A percentile compares a stretch with the other conserved stretches of the same genome.
Conservation (phyloP, 92 coral and sea anemone species). For the Porites rus region DNA sequence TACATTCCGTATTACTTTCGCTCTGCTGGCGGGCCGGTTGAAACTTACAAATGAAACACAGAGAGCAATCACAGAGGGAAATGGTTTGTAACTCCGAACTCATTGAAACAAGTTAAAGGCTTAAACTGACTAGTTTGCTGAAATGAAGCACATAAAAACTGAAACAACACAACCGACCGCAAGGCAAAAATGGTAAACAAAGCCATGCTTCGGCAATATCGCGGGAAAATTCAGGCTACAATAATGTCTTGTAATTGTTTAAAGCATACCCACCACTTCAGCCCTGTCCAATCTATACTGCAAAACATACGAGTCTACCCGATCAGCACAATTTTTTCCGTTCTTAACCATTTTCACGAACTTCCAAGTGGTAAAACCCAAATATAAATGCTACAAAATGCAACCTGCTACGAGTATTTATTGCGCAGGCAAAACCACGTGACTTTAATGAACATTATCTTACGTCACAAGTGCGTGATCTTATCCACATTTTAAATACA, state of each 20-base stretch:
- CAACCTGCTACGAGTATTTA: background rate
- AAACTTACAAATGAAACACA: background rate
- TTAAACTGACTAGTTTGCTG: background rate
- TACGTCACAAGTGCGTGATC: background rate
- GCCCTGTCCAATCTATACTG: constrained; percentile 76
- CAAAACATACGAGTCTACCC: constrained; percentile 63
- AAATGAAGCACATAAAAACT: background rate
- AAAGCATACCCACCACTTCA: constrained; percentile 79
- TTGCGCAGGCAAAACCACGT: background rate
- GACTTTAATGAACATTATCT: background rate
- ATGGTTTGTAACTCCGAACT: background rate
- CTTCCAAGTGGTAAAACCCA: background rate
- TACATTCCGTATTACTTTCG: background rate
- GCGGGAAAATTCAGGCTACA: background rate
- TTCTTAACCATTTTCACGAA: constrained; percentile 7
- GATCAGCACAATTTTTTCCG: constrained; percentile 22
- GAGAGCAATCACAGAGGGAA: background rate
- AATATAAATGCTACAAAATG: background rate
- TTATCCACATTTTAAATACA: too few species aligned
- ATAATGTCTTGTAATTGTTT: background rate
- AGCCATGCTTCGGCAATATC: background rate
- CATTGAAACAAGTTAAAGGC: background rate
- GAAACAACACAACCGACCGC: background rate
- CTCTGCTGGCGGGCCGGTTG: background rate
- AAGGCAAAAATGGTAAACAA: constrained; percentile 9